phyloP scores from a whole-genome alignment of 2,797 vertebrate genomes.

The Rhinella marina region DNA sequence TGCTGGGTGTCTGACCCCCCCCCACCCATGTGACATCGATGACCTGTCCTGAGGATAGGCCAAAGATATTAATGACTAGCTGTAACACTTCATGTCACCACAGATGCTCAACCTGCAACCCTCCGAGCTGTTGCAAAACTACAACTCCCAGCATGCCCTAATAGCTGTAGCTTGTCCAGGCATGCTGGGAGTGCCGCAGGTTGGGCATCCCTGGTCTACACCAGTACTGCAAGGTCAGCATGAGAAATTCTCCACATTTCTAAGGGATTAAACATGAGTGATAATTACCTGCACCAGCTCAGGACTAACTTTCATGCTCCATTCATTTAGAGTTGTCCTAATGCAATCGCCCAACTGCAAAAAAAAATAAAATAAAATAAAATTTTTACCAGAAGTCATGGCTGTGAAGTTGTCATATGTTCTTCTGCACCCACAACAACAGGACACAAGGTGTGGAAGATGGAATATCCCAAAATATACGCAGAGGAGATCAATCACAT shows the following conservation, averaged over 20 bases:
- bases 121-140: no score
- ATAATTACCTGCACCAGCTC: conserved; percentile 74
- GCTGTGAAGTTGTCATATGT: neutral
- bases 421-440: neutral
- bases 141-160: no score
- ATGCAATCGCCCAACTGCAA: conserved; percentile 95
- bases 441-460: no score
- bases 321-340: conserved; percentile 89
- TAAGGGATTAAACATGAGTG: neutral
- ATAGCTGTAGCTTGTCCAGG: no score
- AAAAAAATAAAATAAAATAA: conserved; percentile 15
- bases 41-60: no score
- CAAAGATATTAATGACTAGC: no score
- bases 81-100: neutral
- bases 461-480: no score
- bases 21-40: no score
- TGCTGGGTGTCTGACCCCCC: no score
- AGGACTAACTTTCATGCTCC: conserved; percentile 79
- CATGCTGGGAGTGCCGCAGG: no score
- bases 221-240: neutral
- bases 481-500: no score
- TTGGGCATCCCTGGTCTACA: neutral
- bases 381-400: neutral
- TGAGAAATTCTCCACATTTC: neutral
- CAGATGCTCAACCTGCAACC: no score